Evolutionary conservation across 2,888 invertebrate species (phyloP).

Genomic region (Parascotia fuliginaria): DNA sequence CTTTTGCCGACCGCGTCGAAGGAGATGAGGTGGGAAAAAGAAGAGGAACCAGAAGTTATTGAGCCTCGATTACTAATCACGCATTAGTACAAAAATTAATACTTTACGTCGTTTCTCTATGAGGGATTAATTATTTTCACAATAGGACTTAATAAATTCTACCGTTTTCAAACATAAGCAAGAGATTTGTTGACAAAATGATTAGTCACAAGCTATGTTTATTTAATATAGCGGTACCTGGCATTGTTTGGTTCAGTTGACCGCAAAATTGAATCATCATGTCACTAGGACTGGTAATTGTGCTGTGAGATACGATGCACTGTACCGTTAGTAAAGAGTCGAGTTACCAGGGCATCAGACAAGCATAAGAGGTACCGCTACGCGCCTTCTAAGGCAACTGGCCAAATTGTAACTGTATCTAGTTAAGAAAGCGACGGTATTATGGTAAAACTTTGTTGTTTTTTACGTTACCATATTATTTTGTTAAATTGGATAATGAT

Average conservation of each 20-base stretch:
- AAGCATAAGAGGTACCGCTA: slow-evolving; percentile 73
- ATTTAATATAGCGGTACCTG: slow-evolving; percentile 34
- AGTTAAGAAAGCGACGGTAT: slow-evolving; percentile 45
- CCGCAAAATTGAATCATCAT: slow-evolving; percentile 44
- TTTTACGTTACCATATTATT: too few relatives aligned
- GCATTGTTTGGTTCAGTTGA: slow-evolving; percentile 22
- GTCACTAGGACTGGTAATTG: slow-evolving; percentile 40
- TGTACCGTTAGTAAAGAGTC: slow-evolving; percentile 62
- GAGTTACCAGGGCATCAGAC: slow-evolving; percentile 61
- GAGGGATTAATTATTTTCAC: too few relatives aligned
- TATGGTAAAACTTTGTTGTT: slow-evolving; percentile 48
- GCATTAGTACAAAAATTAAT: too few relatives aligned
- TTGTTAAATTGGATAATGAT: too few relatives aligned
- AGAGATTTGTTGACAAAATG: slow-evolving; percentile 28
- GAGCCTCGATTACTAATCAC: too few relatives aligned
- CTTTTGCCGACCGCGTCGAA: too few relatives aligned
- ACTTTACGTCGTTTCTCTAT: too few relatives aligned
- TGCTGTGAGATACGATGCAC: slow-evolving; percentile 54
- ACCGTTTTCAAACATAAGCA: not conserved
- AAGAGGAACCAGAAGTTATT: too few relatives aligned
- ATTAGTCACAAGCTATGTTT: slow-evolving; percentile 24
- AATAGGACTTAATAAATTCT: too few relatives aligned
- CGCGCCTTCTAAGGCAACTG: slow-evolving; percentile 63
- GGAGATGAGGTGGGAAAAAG: too few relatives aligned
- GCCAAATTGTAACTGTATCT: slow-evolving; percentile 78